Base-by-base conservation (phyloP, 2,888 invertebrate genomes). In the Leucozona laternaria region DNA sequence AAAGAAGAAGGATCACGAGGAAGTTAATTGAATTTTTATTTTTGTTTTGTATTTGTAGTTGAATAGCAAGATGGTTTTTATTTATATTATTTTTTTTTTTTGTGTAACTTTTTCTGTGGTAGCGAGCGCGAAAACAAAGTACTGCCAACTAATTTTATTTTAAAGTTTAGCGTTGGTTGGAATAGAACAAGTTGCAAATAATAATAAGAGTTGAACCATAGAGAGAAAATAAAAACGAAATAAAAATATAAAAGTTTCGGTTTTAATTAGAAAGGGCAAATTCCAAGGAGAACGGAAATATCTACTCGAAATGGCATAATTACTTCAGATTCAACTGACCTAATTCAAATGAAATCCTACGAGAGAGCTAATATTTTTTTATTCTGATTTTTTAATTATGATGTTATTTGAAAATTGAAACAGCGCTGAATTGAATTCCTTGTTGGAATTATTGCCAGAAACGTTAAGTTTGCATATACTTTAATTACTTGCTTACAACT, bases 21-120 rank as follows among this genome's bases (percentile, higher is more conserved):
- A 62, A 77, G 81, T 85, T 85, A 81, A 85, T 85, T 85, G 77
- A 85, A 81, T 85, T 81, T 68, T 72, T 31, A 34, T 48, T 25
- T 25, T 40, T 37, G 11, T 45, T 45, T 45, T 28, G 25, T 4
- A 37, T 37, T 34, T 58, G 6, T 62, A 70, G 55, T 45, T 60
- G 58, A 45, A 43, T 82, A 34, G 48, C 31, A 57, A 43, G 25
- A 37, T 31, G 34, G 17, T 43, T 64, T 40, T 45, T 71, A 31
- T 45, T 64, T 62, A 17, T 25, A n/a, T n/a, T 40, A 40, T 31
- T 50, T 70, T 62, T 70, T 68, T 20, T 70, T 55, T n/a, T 22
- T 28, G n/a, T n/a, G 43, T 7, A 43, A 17, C 17, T 60, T 55
- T 34, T 20, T 22, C 2, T 57, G 58, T 13, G 58, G 58, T 58